phyloP scores from a whole-genome alignment of 2,113 vertebrate genomes.

The Bujurquina vittata region DNA sequence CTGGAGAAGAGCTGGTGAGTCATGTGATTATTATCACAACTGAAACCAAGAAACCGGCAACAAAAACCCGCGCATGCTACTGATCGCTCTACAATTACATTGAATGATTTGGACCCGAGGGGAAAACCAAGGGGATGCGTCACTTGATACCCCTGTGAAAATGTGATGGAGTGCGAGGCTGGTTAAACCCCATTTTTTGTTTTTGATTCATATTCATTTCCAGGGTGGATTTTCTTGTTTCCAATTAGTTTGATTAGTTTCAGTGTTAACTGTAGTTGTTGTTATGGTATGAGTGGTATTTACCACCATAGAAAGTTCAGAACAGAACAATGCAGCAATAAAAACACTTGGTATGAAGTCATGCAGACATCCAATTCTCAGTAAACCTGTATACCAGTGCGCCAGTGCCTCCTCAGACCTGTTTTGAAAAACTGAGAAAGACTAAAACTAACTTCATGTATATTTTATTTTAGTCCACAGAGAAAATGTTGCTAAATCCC shows the following conservation, averaged over 20 bases:
- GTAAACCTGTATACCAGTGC: rapidly evolving
- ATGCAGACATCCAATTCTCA: not conserved
- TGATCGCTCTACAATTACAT: not conserved
- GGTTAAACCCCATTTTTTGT: not conserved
- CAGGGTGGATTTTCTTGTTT: not conserved
- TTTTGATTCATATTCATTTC: not conserved
- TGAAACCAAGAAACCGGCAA: not conserved
- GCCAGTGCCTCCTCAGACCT: not conserved
- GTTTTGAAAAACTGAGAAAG: not conserved
- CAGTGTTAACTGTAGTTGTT: not conserved
- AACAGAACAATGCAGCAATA: not conserved
- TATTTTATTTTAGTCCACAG: not conserved
- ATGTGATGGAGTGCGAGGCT: not conserved
- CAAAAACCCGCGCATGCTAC: not conserved
- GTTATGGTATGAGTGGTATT: not conserved
- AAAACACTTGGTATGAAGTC: not conserved
- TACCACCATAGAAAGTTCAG: not conserved
- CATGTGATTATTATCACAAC: rapidly evolving
- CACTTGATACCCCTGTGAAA: not conserved
- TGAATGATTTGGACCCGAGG: not conserved
- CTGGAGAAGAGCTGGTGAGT: conserved; percentile 4
- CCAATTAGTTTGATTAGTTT: not conserved
- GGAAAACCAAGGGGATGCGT: not conserved
- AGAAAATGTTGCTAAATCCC: no score
- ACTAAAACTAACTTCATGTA: not conserved